phyloP scores from a whole-genome alignment of 1,140 invertebrate species.

The Penaeus japonicus region DNA sequence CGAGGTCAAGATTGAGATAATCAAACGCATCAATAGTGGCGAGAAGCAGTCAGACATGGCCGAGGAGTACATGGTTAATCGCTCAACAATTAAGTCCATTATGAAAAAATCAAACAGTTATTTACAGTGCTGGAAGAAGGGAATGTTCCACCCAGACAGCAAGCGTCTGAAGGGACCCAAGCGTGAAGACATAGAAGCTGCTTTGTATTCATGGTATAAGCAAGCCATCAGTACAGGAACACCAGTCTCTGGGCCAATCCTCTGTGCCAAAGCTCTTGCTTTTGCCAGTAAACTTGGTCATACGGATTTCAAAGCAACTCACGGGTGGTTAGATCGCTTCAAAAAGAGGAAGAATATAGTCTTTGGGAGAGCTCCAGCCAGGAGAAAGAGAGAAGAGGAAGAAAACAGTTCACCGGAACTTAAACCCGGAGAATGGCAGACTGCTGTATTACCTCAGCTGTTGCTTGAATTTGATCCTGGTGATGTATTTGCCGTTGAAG shows the following conservation, averaged over 20 bases:
- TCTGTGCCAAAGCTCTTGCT: constrained; percentile 56
- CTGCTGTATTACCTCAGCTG: constrained; percentile 43
- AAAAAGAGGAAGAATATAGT: constrained; percentile 59
- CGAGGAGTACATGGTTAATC: constrained; percentile 58
- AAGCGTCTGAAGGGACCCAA: constrained; percentile 56
- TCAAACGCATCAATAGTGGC: constrained; percentile 54
- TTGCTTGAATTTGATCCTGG: constrained; percentile 48
- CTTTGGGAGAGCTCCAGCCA: constrained; percentile 55
- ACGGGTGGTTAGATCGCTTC: constrained; percentile 60
- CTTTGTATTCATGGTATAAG: constrained; percentile 54
- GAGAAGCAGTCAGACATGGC: constrained; percentile 57
- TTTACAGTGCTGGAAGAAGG: constrained; percentile 58
- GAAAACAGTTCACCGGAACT: constrained; percentile 43
- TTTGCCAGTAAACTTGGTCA: constrained; percentile 57
- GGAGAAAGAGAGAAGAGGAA: constrained; percentile 39
- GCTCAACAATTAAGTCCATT: constrained; percentile 57
- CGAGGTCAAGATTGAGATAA: constrained; percentile 59
- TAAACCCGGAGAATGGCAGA: constrained; percentile 47
- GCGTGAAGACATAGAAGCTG: constrained; percentile 56
- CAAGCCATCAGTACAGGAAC: constrained; percentile 46
- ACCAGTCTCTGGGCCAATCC: constrained; percentile 53
- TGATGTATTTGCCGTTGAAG: constrained; percentile 59
- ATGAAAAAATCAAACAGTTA: constrained; percentile 58
- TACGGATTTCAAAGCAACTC: constrained; percentile 59
- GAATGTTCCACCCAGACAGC: constrained; percentile 55